Evolutionary conservation across 2,113 vertebrate species (phyloP), one percentile per base, ranked within the genome.

Genomic region (Glaucomys volans): DNA sequence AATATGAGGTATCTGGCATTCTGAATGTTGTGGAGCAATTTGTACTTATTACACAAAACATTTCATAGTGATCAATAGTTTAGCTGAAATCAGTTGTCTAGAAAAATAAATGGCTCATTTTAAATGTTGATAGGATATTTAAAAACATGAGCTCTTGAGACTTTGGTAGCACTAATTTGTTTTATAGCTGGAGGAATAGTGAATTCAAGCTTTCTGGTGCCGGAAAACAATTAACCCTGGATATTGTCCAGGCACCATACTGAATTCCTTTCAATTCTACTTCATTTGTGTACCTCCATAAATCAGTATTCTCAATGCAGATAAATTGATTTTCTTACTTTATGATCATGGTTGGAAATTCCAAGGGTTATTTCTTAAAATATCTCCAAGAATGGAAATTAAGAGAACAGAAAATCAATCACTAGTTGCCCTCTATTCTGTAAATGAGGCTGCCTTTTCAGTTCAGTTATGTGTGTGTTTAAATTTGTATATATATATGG

Each of bases 201-300:
- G 91, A 92, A 87, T 90, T 74, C 71, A 94, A 92, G 44, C 20
- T 87, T 84, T 94, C 44, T 92, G 81, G 87, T 96, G 87, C 76
- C 42, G 57, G 95, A 97, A 97, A 98, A 97, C 90, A 98, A 94
- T 94, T 83, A 96, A 90, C 50, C 71, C 40, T 95, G 90, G 95
- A 92, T 98, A 93, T 98, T 97, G 94, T 86, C 67, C 82, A 96
- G 82, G 85, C 66, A 96, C 32, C 0, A 57, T 90, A 87, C 85
- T 95, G 97, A 97, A 97, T 76, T 91, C 12, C 54, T 98, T 98
- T 90, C 95, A 97, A 86, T 89, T 98, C 97, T 96, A 32, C 35
- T 96, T 97, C 77, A 91, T 97, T 98, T 98, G 75, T 95, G 88
- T 84, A 90, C 91, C 52, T 93, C 77, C 86, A 95, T 91, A 97